A percentile compares a stretch with the other conserved stretches of the same genome.
phyloP scores from a whole-genome alignment of 37 sponge, comb jelly and placozoan genomes.

The Bolinopsis microptera region DNA sequence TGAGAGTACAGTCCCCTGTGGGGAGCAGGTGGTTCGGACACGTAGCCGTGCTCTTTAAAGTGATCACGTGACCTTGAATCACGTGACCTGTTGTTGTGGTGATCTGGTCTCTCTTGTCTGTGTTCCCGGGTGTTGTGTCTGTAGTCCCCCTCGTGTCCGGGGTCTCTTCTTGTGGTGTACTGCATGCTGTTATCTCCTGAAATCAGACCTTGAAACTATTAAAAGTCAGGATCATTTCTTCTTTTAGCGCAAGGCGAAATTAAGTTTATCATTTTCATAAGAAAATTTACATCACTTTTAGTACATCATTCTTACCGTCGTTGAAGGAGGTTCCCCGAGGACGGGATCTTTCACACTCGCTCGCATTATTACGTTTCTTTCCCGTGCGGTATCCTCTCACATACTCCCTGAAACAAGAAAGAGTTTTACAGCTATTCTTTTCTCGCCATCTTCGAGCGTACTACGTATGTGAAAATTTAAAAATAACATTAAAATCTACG shows the following conservation, averaged over 20 bases:
- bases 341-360: not conserved
- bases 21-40: not conserved
- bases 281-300: too few relatives aligned
- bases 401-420: not conserved
- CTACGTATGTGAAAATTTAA: too few relatives aligned
- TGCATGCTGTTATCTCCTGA: not conserved
- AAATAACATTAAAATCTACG: too few relatives aligned
- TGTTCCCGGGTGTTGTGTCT: not conserved
- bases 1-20: not conserved
- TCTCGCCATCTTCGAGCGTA: too few relatives aligned
- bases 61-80: not conserved
- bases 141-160: not conserved
- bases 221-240: too few relatives aligned
- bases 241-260: too few relatives aligned
- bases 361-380: slow-evolving; percentile 42
- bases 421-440: not conserved
- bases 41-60: too few relatives aligned
- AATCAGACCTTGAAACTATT: too few relatives aligned
- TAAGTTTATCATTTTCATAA: too few relatives aligned
- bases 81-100: not conserved
- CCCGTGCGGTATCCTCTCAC: not conserved
- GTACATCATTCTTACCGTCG: slow-evolving; percentile 15
- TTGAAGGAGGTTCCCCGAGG: not conserved
- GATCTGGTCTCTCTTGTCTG: not conserved
- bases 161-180: not conserved